These are phyloP conservation scores for Bombus difficillimus DNA, from an alignment of 1,140 invertebrate species.

Conservation along the genomic window DNA sequence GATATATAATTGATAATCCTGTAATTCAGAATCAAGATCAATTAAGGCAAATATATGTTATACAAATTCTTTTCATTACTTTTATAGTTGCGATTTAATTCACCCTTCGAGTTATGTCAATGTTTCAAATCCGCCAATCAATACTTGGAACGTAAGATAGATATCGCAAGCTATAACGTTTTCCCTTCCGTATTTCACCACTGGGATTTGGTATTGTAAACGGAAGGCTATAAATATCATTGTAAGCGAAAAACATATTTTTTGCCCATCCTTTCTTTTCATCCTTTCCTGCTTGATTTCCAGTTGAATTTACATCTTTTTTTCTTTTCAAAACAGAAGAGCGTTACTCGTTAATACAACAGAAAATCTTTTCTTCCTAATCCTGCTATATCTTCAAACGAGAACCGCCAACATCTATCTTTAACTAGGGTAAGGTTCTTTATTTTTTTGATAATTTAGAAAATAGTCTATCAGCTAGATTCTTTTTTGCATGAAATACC, in stretches of 20 bases:
- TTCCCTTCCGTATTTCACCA: background rate
- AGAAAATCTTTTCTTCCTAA: background rate
- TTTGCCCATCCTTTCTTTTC: background rate
- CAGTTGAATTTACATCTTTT: background rate
- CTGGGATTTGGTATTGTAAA: background rate
- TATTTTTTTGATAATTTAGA: background rate
- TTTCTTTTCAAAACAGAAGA: too few relatives aligned
- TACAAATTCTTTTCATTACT: background rate
- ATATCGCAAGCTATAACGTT: background rate
- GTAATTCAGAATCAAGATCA: background rate
- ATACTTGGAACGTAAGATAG: background rate
- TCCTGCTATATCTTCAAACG: background rate
- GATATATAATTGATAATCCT: too few relatives aligned
- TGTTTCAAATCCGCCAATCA: background rate
- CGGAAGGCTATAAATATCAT: constrained; percentile 1
- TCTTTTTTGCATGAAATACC: too few relatives aligned
- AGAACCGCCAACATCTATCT: background rate
- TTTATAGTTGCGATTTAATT: background rate
- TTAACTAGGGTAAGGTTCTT: background rate
- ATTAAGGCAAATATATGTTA: background rate
- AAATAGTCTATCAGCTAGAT: background rate
- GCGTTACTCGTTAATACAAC: background rate
- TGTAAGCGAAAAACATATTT: background rate
- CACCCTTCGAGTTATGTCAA: background rate
- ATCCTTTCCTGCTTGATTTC: background rate